Evolutionary conservation across 2,113 vertebrate species (phyloP), one percentile per base, ranked within the genome.

Genomic region (Perca schrenkii): DNA sequence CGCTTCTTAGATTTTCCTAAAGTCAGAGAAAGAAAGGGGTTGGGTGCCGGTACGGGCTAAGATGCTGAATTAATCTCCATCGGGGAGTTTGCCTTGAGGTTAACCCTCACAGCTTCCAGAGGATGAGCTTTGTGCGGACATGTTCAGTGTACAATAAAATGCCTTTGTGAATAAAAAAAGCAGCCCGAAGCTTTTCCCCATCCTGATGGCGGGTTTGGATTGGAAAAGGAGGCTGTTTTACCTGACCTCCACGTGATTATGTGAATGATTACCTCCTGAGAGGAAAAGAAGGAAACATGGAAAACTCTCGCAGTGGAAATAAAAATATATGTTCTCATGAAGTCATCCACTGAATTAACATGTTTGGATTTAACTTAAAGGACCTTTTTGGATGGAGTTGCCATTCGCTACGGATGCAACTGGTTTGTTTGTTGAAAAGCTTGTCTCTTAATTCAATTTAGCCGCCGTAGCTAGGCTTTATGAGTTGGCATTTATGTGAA

Each of bases 1-100:
- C 8, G 21, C 62, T 52, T 79, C 68, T 86, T 74, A 76, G 31
- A 74, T 82, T 92, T 92, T 88, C 86, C 85, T 83, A 62, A 61
- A 69, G 31, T 61, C 31, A 21, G 31, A 77, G 58, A 62, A 28
- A 57, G 28, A 57, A 49, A 52, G 40, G 14, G 54, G 62, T 28
- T 7, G 28, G 40, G 70, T 58, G 72, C 25, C 74, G 87, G 82
- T 79, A 76, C 53, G 74, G 60, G 72, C 53, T 58, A 40, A 17
- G 65, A 77, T 57, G 77, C 69, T 72, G 64, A 34, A 74, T 19
- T 72, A 73, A 77, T 79, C 80, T 85, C 74, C 36, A 2, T 2
- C 11, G 73, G 65, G 82, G 82, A 81, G 73, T 70, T 58, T 76
- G 62, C 68, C 72, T 0, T n/a, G 60, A 83, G 75, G 78, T 79